A percentile compares a stretch with the other conserved stretches of the same genome.
phyloP scores from a whole-genome alignment of 2,113 vertebrate species.

The Hydropotes inermis region DNA sequence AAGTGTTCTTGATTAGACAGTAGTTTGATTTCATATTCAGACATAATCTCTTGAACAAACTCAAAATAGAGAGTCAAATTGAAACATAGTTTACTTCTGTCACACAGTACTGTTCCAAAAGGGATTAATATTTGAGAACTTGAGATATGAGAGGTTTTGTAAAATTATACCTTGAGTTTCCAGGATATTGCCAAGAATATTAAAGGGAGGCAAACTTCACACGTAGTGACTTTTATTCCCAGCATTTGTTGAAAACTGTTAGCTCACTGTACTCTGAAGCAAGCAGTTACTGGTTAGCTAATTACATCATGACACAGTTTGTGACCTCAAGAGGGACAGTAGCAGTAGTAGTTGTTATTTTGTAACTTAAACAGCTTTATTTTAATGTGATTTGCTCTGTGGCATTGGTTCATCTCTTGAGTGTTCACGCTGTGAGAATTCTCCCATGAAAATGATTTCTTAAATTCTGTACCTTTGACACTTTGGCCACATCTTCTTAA shows the following conservation, averaged over 20 bases:
- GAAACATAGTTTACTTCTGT: neutral
- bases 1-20: neutral
- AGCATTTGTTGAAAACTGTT: neutral
- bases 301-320: neutral
- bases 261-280: neutral
- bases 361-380: neutral
- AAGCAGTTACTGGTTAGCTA: neutral
- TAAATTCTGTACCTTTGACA: neutral
- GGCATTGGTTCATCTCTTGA: neutral
- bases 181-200: neutral
- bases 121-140: neutral
- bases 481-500: neutral
- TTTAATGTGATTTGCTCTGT: slow-evolving; percentile 12
- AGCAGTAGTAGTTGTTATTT: neutral
- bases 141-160: neutral
- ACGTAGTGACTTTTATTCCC: neutral
- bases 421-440: neutral
- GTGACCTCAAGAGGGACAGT: neutral
- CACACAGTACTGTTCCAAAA: neutral
- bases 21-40: neutral
- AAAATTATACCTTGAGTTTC: neutral
- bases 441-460: neutral
- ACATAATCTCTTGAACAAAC: neutral
- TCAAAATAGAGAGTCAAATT: neutral
- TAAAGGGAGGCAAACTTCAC: neutral